phyloP scores from a whole-genome alignment of 64 coral and sea anemone species.

The Trachythela sp. region DNA sequence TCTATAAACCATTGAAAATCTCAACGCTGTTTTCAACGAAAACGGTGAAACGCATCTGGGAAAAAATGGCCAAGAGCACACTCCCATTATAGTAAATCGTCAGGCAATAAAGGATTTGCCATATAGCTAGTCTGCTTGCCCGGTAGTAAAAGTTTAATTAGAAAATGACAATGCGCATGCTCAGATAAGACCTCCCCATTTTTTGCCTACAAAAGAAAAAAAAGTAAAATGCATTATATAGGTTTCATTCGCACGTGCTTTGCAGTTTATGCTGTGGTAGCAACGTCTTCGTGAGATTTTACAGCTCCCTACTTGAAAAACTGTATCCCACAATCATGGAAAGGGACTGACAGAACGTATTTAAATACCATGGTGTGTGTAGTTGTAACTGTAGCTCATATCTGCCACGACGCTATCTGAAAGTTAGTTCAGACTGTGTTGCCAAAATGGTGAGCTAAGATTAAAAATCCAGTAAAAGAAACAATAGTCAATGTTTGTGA shows the following conservation, averaged over 20 bases:
- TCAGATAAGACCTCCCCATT: neutral
- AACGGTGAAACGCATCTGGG: too few relatives aligned
- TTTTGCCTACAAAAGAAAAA: neutral
- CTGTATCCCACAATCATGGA: neutral
- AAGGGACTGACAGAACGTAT: neutral
- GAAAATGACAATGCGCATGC: neutral
- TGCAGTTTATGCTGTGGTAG: neutral
- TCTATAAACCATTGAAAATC: too few relatives aligned
- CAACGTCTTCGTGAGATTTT: neutral
- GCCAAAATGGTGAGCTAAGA: neutral
- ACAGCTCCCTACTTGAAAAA: neutral
- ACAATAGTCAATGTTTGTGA: neutral
- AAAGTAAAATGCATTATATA: neutral
- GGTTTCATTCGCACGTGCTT: neutral
- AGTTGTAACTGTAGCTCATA: neutral
- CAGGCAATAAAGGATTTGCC: too few relatives aligned
- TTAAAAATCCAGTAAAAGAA: neutral
- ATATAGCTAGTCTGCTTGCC: too few relatives aligned
- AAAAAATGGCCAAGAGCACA: too few relatives aligned
- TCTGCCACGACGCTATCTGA: neutral
- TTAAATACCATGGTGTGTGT: neutral
- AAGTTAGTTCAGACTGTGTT: neutral
- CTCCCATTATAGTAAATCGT: too few relatives aligned
- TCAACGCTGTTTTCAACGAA: too few relatives aligned
- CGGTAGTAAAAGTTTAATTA: too few relatives aligned